Evolutionary conservation across 2,113 vertebrate genomes (phyloP).

Genomic region (Thunnus maccoyii): DNA sequence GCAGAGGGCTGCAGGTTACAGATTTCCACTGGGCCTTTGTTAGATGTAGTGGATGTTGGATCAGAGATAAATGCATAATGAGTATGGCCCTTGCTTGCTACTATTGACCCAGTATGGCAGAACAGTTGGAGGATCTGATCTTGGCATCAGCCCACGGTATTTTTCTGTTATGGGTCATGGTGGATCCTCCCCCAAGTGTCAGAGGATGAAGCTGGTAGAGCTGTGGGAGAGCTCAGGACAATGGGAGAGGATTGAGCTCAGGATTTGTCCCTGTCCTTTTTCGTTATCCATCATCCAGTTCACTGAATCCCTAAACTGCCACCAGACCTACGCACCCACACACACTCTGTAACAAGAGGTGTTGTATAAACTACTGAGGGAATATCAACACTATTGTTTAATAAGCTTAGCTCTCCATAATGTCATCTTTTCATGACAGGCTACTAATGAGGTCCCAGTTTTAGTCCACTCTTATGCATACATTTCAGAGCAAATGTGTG

Average conservation of each 20-base stretch:
- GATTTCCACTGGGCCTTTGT: constrained; percentile 8
- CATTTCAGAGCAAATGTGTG: too few species aligned
- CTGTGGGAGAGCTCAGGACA: constrained; percentile 65
- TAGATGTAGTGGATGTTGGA: constrained; percentile 3
- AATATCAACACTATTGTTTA: constrained; percentile 7
- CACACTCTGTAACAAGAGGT: constrained; percentile 15
- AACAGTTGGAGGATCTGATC: constrained; percentile 29
- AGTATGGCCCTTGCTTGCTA: neutral
- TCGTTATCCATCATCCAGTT: constrained; percentile 67
- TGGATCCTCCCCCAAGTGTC: constrained; percentile 31
- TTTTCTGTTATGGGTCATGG: constrained; percentile 51
- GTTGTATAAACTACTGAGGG: neutral
- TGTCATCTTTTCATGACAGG: constrained; percentile 6
- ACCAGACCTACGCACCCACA: constrained; percentile 12
- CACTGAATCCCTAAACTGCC: constrained; percentile 56
- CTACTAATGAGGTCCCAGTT: neutral
- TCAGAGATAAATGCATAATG: constrained; percentile 1
- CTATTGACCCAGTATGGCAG: constrained; percentile 30
- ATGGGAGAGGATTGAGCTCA: constrained; percentile 54
- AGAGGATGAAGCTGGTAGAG: constrained; percentile 48
- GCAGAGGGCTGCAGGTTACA: neutral
- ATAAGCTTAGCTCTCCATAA: constrained; percentile 14
- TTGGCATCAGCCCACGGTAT: constrained; percentile 56
- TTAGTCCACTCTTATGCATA: neutral
- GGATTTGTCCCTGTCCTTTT: constrained; percentile 71